Base-by-base conservation (phyloP, 2,888 invertebrate species). In the Eristalis tenax region DNA sequence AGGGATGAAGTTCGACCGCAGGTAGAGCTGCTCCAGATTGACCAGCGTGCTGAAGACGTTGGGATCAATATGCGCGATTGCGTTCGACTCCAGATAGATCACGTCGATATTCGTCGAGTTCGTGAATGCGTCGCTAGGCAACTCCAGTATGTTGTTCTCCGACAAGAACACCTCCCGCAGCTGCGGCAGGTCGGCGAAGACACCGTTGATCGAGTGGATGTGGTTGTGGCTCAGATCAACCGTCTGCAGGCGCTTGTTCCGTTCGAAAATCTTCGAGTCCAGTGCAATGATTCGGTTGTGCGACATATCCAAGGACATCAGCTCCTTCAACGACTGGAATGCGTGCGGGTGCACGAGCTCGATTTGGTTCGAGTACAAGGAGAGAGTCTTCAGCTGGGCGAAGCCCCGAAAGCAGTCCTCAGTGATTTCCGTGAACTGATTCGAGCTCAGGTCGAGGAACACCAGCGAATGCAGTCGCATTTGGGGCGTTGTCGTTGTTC, bases 141-240 rank as follows among this genome's bases (percentile, higher is more conserved):
- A 94, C 91, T 97, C 97, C 38, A 97, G 93, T 83, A 98, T 96
- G 92, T 98, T 98, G 92, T 98, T 98, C 93, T 97, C 97, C 1
- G 97, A 96, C 22, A 98, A 94, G 91, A 97, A 97, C 83, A 98
- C 94, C 93, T 98, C 98, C 70, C 96, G 95, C 28, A 98, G 93
- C 86, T 96, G 96, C 0, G 96, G 96, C 70, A 98, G 94, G 91
- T 96, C 95, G 57, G 96, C 95, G 93, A 98, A 98, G 0, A 98
- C 95, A 1, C 97, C 97, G 88, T 95, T 95, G 22, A 98, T 96
- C 89, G 96, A 95, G 92, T 98, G 98, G 69, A 98, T 95, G 92
- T 98, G 98, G 93, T 98, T 98, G 92, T 97, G 96, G 91, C 97
- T 97, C 89, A 98, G 93, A 92, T 98, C 98, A 90, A 98, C 95